Evolutionary conservation across 1,140 invertebrate genomes (phyloP).

Genomic region (Euglossa dilemma): DNA sequence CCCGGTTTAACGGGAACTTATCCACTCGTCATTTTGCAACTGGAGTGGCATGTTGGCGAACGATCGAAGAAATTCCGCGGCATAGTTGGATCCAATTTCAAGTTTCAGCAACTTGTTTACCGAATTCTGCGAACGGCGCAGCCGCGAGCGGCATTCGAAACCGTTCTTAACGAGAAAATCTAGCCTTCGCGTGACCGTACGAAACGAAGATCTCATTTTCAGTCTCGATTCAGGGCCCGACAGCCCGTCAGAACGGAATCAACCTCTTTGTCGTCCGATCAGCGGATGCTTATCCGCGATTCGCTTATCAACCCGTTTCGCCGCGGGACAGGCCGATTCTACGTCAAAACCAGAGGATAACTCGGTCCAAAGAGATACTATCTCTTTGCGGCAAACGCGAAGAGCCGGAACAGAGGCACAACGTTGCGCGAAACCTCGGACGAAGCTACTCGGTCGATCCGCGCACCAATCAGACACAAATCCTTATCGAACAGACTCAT

Average conservation of each 20-base stretch:
- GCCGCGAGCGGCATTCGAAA: background rate
- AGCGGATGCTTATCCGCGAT: constrained; percentile 10
- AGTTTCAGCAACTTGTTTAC: background rate
- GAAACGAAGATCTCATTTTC: background rate
- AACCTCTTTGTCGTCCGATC: constrained; percentile 3
- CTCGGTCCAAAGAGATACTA: too few species aligned
- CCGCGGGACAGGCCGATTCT: background rate
- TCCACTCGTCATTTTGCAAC: background rate
- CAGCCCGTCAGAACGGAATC: background rate
- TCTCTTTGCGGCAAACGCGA: too few species aligned
- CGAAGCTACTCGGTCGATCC: too few species aligned
- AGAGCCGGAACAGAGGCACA: too few species aligned
- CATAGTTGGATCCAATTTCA: background rate
- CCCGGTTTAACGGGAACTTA: background rate
- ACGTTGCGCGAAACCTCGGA: too few species aligned
- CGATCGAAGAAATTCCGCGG: background rate
- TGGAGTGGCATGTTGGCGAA: background rate
- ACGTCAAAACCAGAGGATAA: too few species aligned
- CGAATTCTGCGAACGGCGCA: background rate
- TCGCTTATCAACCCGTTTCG: constrained; percentile 6
- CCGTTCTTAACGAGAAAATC: background rate
- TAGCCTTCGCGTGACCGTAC: background rate
- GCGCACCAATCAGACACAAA: too few species aligned
- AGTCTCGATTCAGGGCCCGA: background rate
- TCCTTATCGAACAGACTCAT: too few species aligned